Evolutionary conservation across 2,888 invertebrate species (phyloP).

Genomic region (Drosophila atripex): DNA sequence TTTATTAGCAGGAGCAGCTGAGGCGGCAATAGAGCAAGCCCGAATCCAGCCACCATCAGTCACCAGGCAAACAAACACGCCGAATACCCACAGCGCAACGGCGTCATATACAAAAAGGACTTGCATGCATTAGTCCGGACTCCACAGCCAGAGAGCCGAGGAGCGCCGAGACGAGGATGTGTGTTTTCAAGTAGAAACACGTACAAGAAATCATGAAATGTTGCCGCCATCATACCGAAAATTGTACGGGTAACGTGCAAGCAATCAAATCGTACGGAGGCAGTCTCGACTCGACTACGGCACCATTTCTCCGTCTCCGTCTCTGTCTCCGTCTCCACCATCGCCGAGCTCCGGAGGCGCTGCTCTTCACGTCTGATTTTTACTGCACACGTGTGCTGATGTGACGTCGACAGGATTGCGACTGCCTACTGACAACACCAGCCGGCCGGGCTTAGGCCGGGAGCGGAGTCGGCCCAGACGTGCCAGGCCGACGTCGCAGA

Average conservation of each 20-base stretch:
- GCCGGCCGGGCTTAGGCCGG: constrained; percentile 17
- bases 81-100: constrained; percentile 25
- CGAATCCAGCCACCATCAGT: constrained; percentile 64
- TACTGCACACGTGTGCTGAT: constrained; percentile 70
- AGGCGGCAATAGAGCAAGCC: constrained; percentile 4
- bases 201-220: constrained; percentile 80
- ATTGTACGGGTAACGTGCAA: constrained; percentile 77
- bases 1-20: constrained; percentile 51
- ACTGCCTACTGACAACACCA: constrained; percentile 51
- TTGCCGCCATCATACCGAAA: constrained; percentile 79
- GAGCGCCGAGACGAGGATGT: constrained; percentile 32
- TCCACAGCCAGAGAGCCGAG: constrained; percentile 8
- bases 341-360: constrained; percentile 5
- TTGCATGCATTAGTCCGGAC: constrained; percentile 60
- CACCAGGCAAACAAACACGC: constrained; percentile 61
- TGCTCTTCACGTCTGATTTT: constrained; percentile 66
- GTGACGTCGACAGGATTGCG: constrained; percentile 71
- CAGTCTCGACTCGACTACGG: constrained; percentile 18
- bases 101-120: constrained; percentile 33
- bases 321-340: neutral
- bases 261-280: constrained; percentile 74
- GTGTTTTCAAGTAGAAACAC: constrained; percentile 69
- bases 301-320: constrained; percentile 3
- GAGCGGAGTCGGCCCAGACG: constrained; percentile 53
- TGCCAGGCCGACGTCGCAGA: constrained; percentile 34